These are phyloP conservation scores for Epizoanthus illoricatus DNA, from an alignment of 92 coral and sea anemone species.

Conservation along the genomic window DNA sequence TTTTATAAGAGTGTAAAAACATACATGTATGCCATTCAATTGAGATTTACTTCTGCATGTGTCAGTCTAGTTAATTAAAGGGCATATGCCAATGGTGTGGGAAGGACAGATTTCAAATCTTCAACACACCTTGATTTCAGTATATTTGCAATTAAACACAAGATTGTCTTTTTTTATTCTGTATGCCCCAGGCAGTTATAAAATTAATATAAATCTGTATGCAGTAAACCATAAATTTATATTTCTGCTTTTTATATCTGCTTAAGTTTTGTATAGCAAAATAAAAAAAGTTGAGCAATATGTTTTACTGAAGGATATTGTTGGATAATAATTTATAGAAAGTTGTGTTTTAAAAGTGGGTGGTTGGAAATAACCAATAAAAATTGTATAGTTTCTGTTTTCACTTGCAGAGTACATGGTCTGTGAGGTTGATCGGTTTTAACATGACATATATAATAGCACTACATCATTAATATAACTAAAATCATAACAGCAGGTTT, in stretches of 20 bases:
- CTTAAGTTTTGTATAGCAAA: background rate
- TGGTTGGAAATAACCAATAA: conserved; percentile 1
- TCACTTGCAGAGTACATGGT: background rate
- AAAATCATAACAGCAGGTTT: conserved; percentile 10
- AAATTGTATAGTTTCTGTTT: background rate
- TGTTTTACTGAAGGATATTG: background rate
- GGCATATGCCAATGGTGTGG: background rate
- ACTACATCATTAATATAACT: conserved; percentile 2
- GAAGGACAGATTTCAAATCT: background rate
- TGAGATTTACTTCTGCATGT: background rate
- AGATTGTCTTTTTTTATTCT: background rate
- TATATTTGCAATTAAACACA: conserved; percentile 11
- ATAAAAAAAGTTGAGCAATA: background rate
- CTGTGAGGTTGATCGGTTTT: background rate
- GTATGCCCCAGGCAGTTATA: background rate
- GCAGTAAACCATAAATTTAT: conserved; percentile 8
- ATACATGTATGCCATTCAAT: background rate
- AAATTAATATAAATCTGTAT: background rate
- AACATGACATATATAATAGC: background rate
- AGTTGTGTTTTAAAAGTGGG: background rate
- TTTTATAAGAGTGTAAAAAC: background rate
- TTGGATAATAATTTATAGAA: too few relatives aligned
- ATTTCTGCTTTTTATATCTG: conserved; percentile 12
- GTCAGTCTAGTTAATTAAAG: background rate
- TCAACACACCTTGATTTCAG: conserved; percentile 20